Evolutionary conservation across 2,888 invertebrate species (phyloP), one percentile per base, ranked within the genome.

Genomic region (Empis stercorea): DNA sequence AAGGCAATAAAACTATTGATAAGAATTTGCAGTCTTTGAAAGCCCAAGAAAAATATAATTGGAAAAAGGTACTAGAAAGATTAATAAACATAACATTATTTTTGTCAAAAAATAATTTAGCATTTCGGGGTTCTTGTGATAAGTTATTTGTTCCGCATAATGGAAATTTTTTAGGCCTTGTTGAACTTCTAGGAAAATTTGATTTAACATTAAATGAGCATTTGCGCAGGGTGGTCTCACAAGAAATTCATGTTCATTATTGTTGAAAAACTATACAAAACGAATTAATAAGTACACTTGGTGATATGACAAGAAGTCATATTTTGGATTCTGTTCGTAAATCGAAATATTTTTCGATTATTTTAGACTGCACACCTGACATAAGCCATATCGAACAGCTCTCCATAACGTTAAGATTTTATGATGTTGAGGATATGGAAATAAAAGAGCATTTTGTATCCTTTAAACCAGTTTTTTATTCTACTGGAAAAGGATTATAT

Each of bases 201-300:
- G 43, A 43, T 43, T 30, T 43, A 16, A 30, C 43, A 43, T 30
- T 43, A 30, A 30, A 14, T 43, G 43, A 43, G 30, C 43, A 43
- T 43, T 15, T 43, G 15, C 43, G 43, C 9, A n/a, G 32, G 15
- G 32, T 30, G 23, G 13, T 30, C 16, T 30, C 30, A n/a, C 23
- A 43, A 43, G 34, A 43, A 30, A 43, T 27, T 30, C 30, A 32
- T 30, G 32, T 30, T 32, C 43, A 43, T 30, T 43, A 43, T 14
- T 43, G 43, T 30, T 16, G 11, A 43, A 43, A 30, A 43, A 43
- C 23, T 43, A 43, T 43, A 14, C 32, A 43, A 32, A 43, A 30
- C 30, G 32, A 43, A 43, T 15, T 32, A 15, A 43, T 43, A 40
- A 27, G 27, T 14, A 27, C 27, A 41, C 14, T 27, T 41, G 27